Conservation (phyloP, 2,797 vertebrate genomes). For the Sardinella longiceps region DNA sequence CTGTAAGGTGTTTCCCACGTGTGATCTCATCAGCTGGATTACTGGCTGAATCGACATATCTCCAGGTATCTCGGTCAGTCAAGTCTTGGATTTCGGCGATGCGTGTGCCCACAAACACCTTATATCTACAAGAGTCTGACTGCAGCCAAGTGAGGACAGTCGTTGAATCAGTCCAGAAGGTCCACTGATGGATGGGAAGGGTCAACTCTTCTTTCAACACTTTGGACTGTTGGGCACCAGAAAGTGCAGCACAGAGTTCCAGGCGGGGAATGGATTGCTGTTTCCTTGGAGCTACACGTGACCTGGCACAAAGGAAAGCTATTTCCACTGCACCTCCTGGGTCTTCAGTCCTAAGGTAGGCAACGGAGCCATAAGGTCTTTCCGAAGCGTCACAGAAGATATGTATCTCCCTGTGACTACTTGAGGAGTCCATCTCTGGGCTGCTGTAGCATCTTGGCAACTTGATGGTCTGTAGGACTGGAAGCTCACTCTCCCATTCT, state of each 20-base stretch:
- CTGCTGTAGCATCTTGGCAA: too few species aligned
- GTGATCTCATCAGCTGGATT: background rate
- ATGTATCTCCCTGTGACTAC: too few species aligned
- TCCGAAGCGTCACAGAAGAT: too few species aligned
- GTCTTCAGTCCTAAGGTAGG: background rate
- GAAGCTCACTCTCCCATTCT: too few species aligned
- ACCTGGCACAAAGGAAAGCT: background rate
- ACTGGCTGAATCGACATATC: background rate
- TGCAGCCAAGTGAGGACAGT: background rate
- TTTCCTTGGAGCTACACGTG: background rate
- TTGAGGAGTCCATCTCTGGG: too few species aligned
- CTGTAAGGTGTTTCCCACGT: background rate
- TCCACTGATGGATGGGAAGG: background rate
- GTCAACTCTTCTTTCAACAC: background rate
- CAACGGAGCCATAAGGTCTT: background rate
- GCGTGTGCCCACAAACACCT: background rate
- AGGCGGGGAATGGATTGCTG: background rate
- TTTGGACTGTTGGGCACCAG: background rate
- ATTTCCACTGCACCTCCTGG: background rate
- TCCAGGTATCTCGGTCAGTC: background rate
- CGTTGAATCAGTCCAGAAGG: background rate
- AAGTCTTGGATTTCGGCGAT: background rate
- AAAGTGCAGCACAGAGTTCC: background rate
- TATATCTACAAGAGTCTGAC: background rate
- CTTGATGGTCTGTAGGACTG: too few species aligned